Evolutionary conservation across 2,113 vertebrate species (phyloP).

Genomic region (Pomatostomus ruficeps): DNA sequence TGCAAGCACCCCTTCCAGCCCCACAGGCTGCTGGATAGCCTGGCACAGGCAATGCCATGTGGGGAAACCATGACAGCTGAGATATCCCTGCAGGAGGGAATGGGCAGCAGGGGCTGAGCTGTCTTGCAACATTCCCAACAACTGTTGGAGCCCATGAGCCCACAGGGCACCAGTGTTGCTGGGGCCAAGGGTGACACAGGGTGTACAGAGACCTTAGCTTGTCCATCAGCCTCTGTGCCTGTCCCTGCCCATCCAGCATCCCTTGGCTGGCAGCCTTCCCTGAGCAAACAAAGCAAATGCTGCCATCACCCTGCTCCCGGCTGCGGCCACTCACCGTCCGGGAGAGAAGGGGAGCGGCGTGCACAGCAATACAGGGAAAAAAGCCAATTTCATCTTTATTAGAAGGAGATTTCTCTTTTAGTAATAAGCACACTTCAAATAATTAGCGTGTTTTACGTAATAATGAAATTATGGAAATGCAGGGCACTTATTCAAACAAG

Average conservation of each 20-base stretch:
- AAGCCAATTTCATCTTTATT: constrained; percentile 95
- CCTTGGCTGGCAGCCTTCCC: background rate
- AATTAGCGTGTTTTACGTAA: constrained; percentile 97
- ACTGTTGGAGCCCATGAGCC: background rate
- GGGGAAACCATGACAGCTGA: background rate
- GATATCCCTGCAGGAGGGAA: background rate
- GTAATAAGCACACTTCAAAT: constrained; percentile 85
- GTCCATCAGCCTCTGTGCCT: background rate
- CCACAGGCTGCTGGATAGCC: background rate
- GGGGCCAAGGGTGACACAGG: background rate
- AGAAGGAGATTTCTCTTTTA: constrained; percentile 84
- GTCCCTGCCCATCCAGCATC: background rate
- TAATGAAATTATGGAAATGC: constrained; percentile 99
- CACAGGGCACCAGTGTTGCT: accelerated
- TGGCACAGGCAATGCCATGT: accelerated
- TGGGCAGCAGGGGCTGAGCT: background rate
- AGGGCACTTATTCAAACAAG: constrained; percentile 96
- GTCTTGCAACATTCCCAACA: background rate
- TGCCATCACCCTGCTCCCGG: background rate
- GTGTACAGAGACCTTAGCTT: background rate
- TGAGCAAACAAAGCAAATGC: constrained; percentile 19
- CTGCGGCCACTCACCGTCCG: constrained; percentile 25
- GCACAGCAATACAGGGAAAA: constrained; percentile 56
- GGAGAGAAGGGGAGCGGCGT: constrained; percentile 63
- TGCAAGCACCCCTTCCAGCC: background rate